phyloP scores from a whole-genome alignment of 2,113 vertebrate species.

The Rhodinocichla rosea region DNA sequence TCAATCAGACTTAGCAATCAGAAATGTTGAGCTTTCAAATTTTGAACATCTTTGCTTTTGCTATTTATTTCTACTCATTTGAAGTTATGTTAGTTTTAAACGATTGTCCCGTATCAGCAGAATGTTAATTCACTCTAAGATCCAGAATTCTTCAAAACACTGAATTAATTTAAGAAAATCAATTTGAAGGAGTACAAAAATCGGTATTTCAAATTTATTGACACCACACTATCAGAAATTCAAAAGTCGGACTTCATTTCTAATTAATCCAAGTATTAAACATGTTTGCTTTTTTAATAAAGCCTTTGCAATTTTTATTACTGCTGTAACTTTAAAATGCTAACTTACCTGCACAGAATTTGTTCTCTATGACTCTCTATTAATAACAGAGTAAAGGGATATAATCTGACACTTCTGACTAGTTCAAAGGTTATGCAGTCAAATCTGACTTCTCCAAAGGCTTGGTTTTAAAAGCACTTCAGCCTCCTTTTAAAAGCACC shows the following conservation, averaged over 20 bases:
- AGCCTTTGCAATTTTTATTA: background rate
- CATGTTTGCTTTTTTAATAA: background rate
- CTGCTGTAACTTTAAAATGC: background rate
- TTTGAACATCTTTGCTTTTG: background rate
- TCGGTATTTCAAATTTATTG: background rate
- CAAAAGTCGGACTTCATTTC: background rate
- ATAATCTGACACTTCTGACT: background rate
- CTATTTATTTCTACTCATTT: background rate
- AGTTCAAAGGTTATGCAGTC: background rate
- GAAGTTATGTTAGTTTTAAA: background rate
- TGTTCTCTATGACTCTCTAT: background rate
- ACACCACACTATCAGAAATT: background rate
- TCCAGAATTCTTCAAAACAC: background rate
- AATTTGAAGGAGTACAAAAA: background rate
- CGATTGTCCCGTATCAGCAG: background rate
- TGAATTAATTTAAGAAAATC: background rate
- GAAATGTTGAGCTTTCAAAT: background rate
- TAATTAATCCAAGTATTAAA: background rate
- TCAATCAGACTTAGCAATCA: background rate
- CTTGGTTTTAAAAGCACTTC: constrained; percentile 21
- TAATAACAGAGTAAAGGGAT: background rate
- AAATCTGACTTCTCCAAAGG: background rate
- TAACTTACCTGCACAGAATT: background rate
- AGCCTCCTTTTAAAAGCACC: background rate
- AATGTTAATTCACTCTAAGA: background rate